Evolutionary conservation across 2,888 invertebrate genomes (phyloP), one percentile per base, ranked within the genome.

Genomic region (Lampropteryx suffumata): DNA sequence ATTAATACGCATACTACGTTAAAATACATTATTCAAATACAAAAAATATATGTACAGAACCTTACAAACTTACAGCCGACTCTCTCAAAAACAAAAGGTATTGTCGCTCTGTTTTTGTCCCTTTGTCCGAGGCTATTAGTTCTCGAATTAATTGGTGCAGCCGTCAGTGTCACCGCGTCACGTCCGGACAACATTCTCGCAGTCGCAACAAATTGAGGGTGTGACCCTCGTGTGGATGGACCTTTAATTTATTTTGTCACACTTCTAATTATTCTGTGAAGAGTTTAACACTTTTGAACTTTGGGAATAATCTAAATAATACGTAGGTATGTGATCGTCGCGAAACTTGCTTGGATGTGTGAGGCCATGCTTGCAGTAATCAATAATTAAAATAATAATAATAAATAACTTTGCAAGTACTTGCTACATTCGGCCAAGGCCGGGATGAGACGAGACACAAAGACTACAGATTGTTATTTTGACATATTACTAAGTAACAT

Each of bases 111-210:
- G 49, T 57, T 62, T 60, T 64, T 57, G 4, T 61, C 51, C 56
- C 65, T 72, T 76, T 77, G 76, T 61, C 49, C 61, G 52, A 56
- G 41, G 55, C 76, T 75, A 76, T 84, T 79, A 77, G 76, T 83
- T 77, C 65, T 72, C 76, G 73, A 76, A 79, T 78, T 85, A 82
- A 85, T 84, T 81, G 82, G 76, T 37, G 29, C 50, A 4, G 5
- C 24, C 6, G 7, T 5, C 5, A 24, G 7, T 2, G 5, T 21
- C 4, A 24, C 24, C 1, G 24, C 24, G 1, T 24, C 5, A 2
- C 57, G 35, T 7, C 7, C n/a, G n/a, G 27, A 42, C 40, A 8
- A n/a, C 12, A 44, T 17, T 46, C 37, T 27, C 3, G 14, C 26
- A 12, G 43, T 8, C 43, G n/a, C 12, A 21, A 56, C 59, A 48